Percentiles rank a stretch among this genome's conserved stretches.
Evolutionary conservation across 2,797 vertebrate genomes (phyloP).

Genomic region (Chaetophractus vellerosus): DNA sequence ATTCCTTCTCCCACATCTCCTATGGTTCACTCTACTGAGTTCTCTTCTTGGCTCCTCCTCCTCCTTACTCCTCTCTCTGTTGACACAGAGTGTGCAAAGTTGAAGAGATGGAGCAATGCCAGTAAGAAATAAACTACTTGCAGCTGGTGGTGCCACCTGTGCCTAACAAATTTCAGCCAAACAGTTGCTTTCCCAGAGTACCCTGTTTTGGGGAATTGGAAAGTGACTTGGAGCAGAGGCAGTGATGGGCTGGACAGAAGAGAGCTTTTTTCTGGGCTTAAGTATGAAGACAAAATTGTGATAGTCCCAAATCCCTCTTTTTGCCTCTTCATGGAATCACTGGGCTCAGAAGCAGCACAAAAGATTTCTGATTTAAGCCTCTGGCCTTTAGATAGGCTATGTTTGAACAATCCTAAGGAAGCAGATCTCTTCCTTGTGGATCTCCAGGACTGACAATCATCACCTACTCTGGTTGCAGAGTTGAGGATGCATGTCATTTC

Average conservation of each 20-base stretch:
- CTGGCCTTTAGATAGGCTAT: neutral
- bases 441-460: neutral
- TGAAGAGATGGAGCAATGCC: constrained; percentile 78
- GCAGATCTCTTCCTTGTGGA: neutral
- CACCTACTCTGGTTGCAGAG: neutral
- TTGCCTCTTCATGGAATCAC: constrained; percentile 10
- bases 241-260: constrained; percentile 9
- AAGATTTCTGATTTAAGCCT: constrained; percentile 29
- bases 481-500: neutral
- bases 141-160: constrained; percentile 89
- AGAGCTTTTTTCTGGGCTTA: neutral
- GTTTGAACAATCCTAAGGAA: neutral
- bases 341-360: neutral
- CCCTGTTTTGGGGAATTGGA: constrained; percentile 81
- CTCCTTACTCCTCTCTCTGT: constrained; percentile 16
- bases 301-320: constrained; percentile 2
- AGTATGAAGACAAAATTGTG: neutral
- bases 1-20: neutral
- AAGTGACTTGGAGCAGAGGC: constrained; percentile 74
- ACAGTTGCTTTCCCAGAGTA: constrained; percentile 83
- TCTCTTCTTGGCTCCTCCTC: constrained; percentile 58
- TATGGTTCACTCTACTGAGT: neutral
- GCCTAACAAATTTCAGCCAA: constrained; percentile 85
- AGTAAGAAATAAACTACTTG: constrained; percentile 85
- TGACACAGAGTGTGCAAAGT: constrained; percentile 72